Evolutionary conservation across 2,888 invertebrate species (phyloP), one percentile per base, ranked within the genome.

Genomic region (Cheilosia variabilis): DNA sequence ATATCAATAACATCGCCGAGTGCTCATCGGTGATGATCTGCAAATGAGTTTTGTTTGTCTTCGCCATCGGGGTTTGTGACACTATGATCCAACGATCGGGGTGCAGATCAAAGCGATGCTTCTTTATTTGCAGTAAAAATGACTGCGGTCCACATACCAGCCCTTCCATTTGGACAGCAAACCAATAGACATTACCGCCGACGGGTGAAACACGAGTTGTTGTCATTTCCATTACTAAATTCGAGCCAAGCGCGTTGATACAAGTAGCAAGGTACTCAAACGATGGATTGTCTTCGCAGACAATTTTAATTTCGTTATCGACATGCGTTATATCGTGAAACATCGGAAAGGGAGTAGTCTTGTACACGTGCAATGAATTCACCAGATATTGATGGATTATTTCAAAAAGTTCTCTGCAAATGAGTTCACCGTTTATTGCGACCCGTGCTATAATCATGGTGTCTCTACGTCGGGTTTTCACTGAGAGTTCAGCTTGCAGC

Each of bases 11-110:
- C 80, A 88, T 69, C 5, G 88, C 87, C 17, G 89, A 89, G 13
- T 83, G 86, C 58, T 89, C 88, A 43, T 89, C 88, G 9, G 87
- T 52, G 15, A 89, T 50, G 22, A 89, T 87, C 10, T 87, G 83
- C 41, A 88, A 88, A 66, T 86, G 69, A 0, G 88, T 88, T 66
- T 80, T 73, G 1, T 73, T 60, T 19, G 52, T 52, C 13, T 73
- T 47, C 10, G 52, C 4, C 22, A 53, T 71, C 0, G 87, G 83
- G 2, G 82, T 76, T 34, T 88, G 88, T 0, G 63, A 57, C 1
- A 77, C 82, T 1, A 88, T 68, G 34, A 88, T 87, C 89, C 89
- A 89, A 17, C 73, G 75, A 19, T 88, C 82, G 0, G 87, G 72
- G 2, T 66, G 53, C 6, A 89, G 50, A 37, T 82, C 87, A 17